Conservation (phyloP, 2,888 invertebrate genomes). For the Temnothorax unifasciatus region DNA sequence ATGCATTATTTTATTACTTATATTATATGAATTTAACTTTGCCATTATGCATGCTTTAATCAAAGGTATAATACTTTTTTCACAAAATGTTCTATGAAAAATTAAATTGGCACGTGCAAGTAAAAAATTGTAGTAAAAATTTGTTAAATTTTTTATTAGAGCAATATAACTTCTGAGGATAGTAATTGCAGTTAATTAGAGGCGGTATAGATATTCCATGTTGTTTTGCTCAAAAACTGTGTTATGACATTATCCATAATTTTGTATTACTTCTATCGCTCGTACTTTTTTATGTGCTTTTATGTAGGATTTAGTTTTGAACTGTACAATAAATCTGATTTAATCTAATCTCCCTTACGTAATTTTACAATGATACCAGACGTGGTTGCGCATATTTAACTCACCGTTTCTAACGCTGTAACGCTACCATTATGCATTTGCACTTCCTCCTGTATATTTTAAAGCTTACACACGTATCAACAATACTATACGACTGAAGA, state of each 20-base stretch:
- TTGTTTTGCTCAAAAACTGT: neutral
- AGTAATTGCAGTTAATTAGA: neutral
- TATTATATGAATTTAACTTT: neutral
- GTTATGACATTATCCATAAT: neutral
- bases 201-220: neutral
- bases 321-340: conserved; percentile 29
- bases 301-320: conserved; percentile 23
- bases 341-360: conserved; percentile 36
- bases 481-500: conserved; percentile 34
- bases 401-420: conserved; percentile 23
- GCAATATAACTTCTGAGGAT: neutral
- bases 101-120: neutral
- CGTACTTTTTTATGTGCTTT: neutral
- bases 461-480: conserved; percentile 37
- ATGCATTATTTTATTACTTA: neutral
- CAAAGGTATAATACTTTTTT: neutral
- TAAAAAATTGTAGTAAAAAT: neutral
- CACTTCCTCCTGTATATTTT: conserved; percentile 26
- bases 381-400: conserved; percentile 23
- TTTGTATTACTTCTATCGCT: neutral
- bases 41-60: neutral
- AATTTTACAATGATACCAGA: conserved; percentile 26
- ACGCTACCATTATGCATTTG: conserved; percentile 4
- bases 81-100: neutral
- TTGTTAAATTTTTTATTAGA: neutral